Evolutionary conservation across 1,140 invertebrate species (phyloP), one percentile per base, ranked within the genome.

Genomic region (Lucilia sericata): DNA sequence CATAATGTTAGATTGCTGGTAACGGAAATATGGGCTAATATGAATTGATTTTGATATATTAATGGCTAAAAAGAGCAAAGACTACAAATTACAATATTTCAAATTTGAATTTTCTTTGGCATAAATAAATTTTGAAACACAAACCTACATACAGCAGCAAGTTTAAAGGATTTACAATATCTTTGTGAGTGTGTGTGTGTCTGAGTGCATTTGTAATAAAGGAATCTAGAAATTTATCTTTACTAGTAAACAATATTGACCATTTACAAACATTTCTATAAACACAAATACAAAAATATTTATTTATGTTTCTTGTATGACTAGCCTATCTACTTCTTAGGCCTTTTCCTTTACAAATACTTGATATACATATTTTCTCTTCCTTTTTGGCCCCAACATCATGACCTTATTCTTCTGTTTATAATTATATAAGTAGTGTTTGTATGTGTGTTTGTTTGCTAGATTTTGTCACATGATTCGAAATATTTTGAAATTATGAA

Each of bases 401-500:
- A 42, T 42, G 51, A 55, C 51, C 51, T 55, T 55, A 55, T 55
- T 55, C 17, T 30, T 30, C 25, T 30, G 25, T 30, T 30, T 30
- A 30, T 30, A 30, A 30, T 3, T 30, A 30, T 30, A 30, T 55
- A 17, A 55, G 51, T 55, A 49, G n/a, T 5, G 17, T 80, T 2
- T 13, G 42, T 19, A 17, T 42, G 42, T 47, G 10, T 75, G 74
- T 42, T 12, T 36, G 30, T 76, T 4, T 70, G 19, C 3, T 25
- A 70, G 19, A 21, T 21, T 70, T 70, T 70, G 65, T 19, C 65
- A 60, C n/a, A 21, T 12, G 2, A n/a, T 70, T 70, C 65, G 65
- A 70, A 70, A 70, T 21, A 21, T 19, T 70, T 70, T 21, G n/a
- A 70, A 70, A 70, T 70, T 70, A 70, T 70, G 76, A 89, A 86